These are phyloP conservation scores for Upupa epops DNA, from an alignment of 2,113 vertebrate genomes.

Conservation along the genomic window DNA sequence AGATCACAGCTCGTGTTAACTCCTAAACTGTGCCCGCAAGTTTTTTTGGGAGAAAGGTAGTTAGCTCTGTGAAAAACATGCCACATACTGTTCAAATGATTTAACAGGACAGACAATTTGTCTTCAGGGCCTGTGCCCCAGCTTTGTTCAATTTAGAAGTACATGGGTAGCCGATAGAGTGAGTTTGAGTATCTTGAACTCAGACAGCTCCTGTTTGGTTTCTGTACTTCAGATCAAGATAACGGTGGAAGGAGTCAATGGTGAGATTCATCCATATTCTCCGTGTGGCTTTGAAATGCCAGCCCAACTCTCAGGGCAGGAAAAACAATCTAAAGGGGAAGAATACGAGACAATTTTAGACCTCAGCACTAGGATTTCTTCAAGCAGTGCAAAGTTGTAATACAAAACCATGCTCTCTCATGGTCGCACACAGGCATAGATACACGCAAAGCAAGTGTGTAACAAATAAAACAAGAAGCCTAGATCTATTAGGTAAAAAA, in stretches of 20 bases:
- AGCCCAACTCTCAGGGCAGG: not conserved
- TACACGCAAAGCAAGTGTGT: slow-evolving; percentile 9
- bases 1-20: not conserved
- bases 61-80: not conserved
- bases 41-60: not conserved
- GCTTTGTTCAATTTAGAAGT: not conserved
- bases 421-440: slow-evolving; percentile 1
- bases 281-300: slow-evolving; percentile 14
- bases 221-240: not conserved
- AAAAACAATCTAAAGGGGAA: slow-evolving; percentile 21
- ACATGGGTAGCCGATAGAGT: not conserved
- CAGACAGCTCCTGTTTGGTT: not conserved
- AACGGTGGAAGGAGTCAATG: not conserved
- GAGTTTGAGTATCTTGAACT: not conserved
- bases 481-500: slow-evolving; percentile 44
- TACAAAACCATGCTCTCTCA: slow-evolving; percentile 21
- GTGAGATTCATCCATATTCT: slow-evolving; percentile 1
- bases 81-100: not conserved
- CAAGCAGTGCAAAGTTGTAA: slow-evolving; percentile 12
- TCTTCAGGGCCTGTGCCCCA: not conserved
- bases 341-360: slow-evolving; percentile 28
- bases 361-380: not conserved
- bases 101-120: not conserved
- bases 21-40: not conserved
- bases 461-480: slow-evolving; percentile 44